These are phyloP conservation scores for Ornithoptera alexandrae DNA, from an alignment of 2,888 invertebrate genomes.

Conservation along the genomic window DNA sequence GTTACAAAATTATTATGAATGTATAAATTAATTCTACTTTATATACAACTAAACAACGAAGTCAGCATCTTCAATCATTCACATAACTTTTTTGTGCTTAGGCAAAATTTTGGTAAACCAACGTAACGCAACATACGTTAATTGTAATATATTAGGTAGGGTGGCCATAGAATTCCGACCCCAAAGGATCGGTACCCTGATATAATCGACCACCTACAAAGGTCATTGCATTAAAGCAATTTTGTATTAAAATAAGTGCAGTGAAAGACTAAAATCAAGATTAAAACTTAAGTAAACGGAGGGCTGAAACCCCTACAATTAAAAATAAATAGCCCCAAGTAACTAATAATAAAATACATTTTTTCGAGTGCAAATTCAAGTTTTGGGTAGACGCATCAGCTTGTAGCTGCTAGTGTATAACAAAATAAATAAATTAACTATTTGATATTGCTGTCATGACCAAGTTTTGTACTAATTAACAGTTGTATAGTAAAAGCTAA, in stretches of 20 bases:
- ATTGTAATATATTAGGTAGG: background rate
- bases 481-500: no score
- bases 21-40: no score
- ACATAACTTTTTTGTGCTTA: background rate
- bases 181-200: conserved; percentile 16
- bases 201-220: conserved; percentile 22
- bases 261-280: conserved; percentile 14
- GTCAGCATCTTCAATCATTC: background rate
- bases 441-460: no score
- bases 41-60: no score
- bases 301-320: conserved; percentile 14
- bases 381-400: no score
- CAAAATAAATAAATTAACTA: no score
- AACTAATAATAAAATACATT: no score
- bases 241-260: conserved; percentile 15
- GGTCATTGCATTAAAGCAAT: conserved; percentile 22
- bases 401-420: no score
- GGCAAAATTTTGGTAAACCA: background rate
- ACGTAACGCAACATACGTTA: background rate
- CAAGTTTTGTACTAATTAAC: no score
- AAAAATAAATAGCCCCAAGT: background rate
- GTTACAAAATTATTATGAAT: no score
- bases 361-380: no score
- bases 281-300: conserved; percentile 2
- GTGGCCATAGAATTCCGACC: conserved; percentile 10